Evolutionary conservation across 1,140 invertebrate genomes (phyloP), one percentile per base, ranked within the genome.

Genomic region (Copidosoma floridanum): DNA sequence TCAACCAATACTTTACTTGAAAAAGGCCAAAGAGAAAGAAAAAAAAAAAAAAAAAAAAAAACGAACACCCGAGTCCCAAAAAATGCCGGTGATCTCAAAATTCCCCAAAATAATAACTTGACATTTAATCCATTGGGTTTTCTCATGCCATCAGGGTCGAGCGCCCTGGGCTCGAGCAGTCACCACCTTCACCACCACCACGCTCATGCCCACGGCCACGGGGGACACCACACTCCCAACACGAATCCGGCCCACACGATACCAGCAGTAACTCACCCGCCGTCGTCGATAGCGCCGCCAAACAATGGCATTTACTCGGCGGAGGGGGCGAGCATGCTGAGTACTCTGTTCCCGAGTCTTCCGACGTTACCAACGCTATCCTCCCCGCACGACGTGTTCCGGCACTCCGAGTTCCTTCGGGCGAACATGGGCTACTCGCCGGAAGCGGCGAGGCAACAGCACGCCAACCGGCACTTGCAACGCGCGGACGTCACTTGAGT

Each of bases 391-490:
- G 72, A 74, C 43, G 60, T 74, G 40, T 73, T 74, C 47, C 69
- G 71, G 32, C 72, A 75, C 20, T 65, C 68, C 21, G 72, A 75
- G 55, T 71, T 75, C 57, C 38, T 75, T 32, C 58, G 72, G 12
- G 71, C 71, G n/a, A 71, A 71, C 8, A 70, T 74, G 24, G 71
- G 68, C 3, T 75, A 75, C 27, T 18, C 27, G 10, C 71, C 73
- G 16, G 73, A 75, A 41, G 59, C 72, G 0, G 63, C 68, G 1
- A 68, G 70, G 40, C 68, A 74, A 21, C 68, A 71, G 2, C 53
- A 56, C n/a, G 2, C 46, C 3, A 50, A 38, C 12, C 69, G 68
- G 35, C 70, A 75, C 37, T 64, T 71, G 53, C 73, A 73, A 40
- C 68, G 71, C 7, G 66, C 68, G 2, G 72, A 74, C 16, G 68